Conservation (phyloP, 2,797 vertebrate species). For the Chromis chromis region DNA sequence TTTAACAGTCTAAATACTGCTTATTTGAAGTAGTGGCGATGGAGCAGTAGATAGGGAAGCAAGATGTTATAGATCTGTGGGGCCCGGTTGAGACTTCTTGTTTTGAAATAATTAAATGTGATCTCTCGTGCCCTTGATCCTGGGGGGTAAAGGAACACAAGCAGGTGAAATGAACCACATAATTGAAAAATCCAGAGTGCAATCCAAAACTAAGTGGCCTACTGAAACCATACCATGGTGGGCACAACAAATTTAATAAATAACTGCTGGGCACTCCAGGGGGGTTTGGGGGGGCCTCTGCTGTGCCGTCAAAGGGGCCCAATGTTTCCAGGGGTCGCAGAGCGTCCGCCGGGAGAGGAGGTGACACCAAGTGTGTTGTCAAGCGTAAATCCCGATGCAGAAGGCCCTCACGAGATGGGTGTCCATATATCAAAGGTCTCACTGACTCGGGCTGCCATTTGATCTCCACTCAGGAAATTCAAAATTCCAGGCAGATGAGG, state of each 20-base stretch:
- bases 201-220: conserved; percentile 88
- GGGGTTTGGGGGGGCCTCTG: conserved; percentile 42
- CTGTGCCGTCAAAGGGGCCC: conserved; percentile 83
- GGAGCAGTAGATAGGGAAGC: conserved; percentile 60
- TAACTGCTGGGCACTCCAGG: conserved; percentile 83
- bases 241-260: conserved; percentile 89
- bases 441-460: conserved; percentile 86
- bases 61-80: conserved; percentile 66
- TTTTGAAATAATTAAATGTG: conserved; percentile 87
- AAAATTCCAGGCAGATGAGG: conserved; percentile 90
- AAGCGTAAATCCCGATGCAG: conserved; percentile 88
- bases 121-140: conserved; percentile 83
- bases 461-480: conserved; percentile 89
- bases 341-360: conserved; percentile 81
- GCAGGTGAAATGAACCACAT: conserved; percentile 88
- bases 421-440: conserved; percentile 89
- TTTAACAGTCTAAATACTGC: conserved; percentile 49
- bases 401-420: conserved; percentile 86
- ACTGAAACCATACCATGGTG: conserved; percentile 85
- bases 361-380: conserved; percentile 90
- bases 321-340: conserved; percentile 82
- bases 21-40: conserved; percentile 61
- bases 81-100: conserved; percentile 72
- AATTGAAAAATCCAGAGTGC: conserved; percentile 89
- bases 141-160: conserved; percentile 84